Conservation (phyloP, 2,888 invertebrate species). For the Phytoseiulus persimilis region DNA sequence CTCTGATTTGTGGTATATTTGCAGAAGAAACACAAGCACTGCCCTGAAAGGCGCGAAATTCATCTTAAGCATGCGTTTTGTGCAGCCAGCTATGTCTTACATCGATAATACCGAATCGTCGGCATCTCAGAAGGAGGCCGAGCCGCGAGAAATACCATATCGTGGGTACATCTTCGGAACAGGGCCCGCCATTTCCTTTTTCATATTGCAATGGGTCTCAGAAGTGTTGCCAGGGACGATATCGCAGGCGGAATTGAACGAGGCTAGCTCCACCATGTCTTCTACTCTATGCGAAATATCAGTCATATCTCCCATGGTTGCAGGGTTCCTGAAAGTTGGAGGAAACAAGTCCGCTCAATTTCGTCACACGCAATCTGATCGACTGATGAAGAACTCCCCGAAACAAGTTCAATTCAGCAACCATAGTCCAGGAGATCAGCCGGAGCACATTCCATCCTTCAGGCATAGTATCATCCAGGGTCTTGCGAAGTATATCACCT, state of each 20-base stretch:
- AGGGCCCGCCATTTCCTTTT: background rate
- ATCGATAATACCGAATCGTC: too few relatives aligned
- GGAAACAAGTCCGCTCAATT: too few relatives aligned
- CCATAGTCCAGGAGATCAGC: too few relatives aligned
- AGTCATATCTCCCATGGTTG: background rate
- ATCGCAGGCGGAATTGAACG: background rate
- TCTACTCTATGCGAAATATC: background rate
- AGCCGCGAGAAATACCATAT: background rate
- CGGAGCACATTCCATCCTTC: too few relatives aligned
- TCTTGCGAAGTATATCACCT: background rate
- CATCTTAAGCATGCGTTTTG: background rate
- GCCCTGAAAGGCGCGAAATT: background rate
- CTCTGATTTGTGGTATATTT: background rate
- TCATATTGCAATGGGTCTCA: background rate
- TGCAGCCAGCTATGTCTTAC: too few relatives aligned
- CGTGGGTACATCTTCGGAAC: conserved; percentile 8
- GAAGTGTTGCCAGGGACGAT: background rate
- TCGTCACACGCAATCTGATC: too few relatives aligned
- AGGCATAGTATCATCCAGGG: too few relatives aligned
- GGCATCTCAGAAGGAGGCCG: background rate
- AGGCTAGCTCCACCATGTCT: conserved; percentile 1
- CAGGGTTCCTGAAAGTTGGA: background rate
- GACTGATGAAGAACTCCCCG: too few relatives aligned
- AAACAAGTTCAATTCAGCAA: too few relatives aligned
- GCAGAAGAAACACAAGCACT: conserved; percentile 29